A percentile compares a stretch with the other conserved stretches of the same genome.
These are phyloP conservation scores for Calonectris borealis DNA, from an alignment of 2,113 vertebrate species.

Conservation along the genomic window DNA sequence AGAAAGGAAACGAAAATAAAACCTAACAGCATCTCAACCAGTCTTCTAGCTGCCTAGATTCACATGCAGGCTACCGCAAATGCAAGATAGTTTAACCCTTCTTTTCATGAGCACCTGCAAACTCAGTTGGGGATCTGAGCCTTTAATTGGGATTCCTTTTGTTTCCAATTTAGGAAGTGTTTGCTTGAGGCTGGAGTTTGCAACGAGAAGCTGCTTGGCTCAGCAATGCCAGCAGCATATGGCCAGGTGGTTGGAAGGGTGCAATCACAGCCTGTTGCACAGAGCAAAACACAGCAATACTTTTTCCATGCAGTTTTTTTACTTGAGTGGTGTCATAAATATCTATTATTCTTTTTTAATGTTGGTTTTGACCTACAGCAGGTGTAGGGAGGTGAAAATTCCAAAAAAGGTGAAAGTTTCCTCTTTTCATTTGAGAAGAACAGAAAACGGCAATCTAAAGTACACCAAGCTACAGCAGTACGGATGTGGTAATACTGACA, in stretches of 20 bases:
- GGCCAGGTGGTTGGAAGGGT: background rate
- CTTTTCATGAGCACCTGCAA: background rate
- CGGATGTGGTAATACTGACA: background rate
- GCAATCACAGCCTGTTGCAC: background rate
- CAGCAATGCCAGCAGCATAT: background rate
- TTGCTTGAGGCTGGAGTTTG: background rate
- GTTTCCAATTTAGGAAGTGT: background rate
- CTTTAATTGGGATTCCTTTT: background rate
- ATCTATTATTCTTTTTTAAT: background rate
- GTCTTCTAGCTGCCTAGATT: background rate
- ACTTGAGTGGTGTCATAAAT: background rate
- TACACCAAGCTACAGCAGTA: background rate
- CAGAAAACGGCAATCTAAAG: background rate
- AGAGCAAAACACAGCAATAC: background rate
- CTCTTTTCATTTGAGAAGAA: background rate
- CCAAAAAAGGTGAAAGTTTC: background rate
- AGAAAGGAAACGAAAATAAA: background rate
- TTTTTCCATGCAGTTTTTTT: background rate
- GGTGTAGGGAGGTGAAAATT: background rate
- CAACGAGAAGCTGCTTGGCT: accelerated
- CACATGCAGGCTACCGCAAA: background rate
- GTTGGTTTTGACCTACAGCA: background rate
- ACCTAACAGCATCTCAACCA: background rate
- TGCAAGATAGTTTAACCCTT: background rate
- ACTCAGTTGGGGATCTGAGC: background rate